Conservation (phyloP, 2,888 invertebrate species). For the Thecocarcelia acutangulata region DNA sequence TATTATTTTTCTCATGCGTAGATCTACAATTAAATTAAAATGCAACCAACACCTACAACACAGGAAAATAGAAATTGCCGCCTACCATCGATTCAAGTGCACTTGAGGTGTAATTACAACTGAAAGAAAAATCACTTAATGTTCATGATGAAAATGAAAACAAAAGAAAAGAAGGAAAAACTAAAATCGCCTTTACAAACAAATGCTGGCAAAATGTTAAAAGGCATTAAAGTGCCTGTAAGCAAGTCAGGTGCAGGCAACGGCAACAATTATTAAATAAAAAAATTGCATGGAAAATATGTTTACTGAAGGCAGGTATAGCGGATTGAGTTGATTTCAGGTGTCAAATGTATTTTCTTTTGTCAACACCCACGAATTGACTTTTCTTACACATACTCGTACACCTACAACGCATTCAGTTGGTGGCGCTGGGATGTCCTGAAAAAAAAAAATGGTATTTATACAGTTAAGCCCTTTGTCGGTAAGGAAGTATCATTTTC, state of each 20-base stretch:
- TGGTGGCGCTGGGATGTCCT: conserved; percentile 38
- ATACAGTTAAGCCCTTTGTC: conserved; percentile 35
- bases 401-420: conserved; percentile 15
- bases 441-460: conserved; percentile 27
- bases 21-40: conserved; percentile 43
- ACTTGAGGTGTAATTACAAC: conserved; percentile 33
- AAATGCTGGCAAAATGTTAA: neutral
- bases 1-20: too few relatives aligned
- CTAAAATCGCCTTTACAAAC: neutral
- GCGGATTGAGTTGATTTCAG: conserved; percentile 25
- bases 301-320: neutral
- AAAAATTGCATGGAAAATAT: conserved; percentile 14
- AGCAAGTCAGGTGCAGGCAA: conserved; percentile 12
- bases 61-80: neutral
- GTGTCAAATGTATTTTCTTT: conserved; percentile 57
- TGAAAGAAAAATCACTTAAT: conserved; percentile 45
- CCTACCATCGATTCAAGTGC: conserved; percentile 15
- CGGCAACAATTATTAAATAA: conserved; percentile 5
- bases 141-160: neutral
- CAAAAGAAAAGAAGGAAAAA: conserved; percentile 14
- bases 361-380: conserved; percentile 59
- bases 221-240: neutral
- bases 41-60: conserved; percentile 39
- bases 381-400: neutral
- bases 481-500: conserved; percentile 51